phyloP scores from a whole-genome alignment of 2,113 vertebrate genomes.

The Cairina moschata region DNA sequence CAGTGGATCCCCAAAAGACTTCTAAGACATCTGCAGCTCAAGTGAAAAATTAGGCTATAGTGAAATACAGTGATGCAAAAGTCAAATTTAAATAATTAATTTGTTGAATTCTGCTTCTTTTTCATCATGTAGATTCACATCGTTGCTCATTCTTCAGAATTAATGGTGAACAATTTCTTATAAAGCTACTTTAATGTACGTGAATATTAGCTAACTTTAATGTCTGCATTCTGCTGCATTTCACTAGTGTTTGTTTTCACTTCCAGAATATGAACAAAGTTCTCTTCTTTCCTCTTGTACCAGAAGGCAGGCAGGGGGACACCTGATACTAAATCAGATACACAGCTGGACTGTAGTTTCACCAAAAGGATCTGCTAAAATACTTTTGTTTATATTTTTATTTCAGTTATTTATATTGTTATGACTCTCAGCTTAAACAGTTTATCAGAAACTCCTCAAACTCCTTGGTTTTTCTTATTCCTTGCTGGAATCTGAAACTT shows the following conservation, averaged over 20 bases:
- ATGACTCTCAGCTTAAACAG: not conserved
- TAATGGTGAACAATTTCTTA: not conserved
- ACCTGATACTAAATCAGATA: not conserved
- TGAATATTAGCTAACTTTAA: not conserved
- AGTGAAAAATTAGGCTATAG: not conserved
- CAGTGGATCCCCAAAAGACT: not conserved
- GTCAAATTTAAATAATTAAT: not conserved
- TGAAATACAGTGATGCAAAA: not conserved
- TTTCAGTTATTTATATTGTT: not conserved
- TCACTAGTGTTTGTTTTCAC: not conserved
- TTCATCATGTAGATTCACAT: not conserved
- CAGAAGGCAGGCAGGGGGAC: not conserved
- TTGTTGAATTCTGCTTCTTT: not conserved
- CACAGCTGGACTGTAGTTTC: not conserved
- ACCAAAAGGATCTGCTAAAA: not conserved
- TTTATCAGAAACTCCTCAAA: not conserved
- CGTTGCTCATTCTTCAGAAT: not conserved
- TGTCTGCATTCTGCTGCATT: not conserved
- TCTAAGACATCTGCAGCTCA: not conserved
- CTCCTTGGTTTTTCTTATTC: fast-evolving
- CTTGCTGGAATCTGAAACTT: not conserved
- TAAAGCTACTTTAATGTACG: not conserved
- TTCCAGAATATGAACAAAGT: not conserved
- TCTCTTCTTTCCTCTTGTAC: not conserved
- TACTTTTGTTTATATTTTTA: fast-evolving